Base-by-base conservation (phyloP, 2,113 vertebrate genomes). In the Polypterus senegalus region DNA sequence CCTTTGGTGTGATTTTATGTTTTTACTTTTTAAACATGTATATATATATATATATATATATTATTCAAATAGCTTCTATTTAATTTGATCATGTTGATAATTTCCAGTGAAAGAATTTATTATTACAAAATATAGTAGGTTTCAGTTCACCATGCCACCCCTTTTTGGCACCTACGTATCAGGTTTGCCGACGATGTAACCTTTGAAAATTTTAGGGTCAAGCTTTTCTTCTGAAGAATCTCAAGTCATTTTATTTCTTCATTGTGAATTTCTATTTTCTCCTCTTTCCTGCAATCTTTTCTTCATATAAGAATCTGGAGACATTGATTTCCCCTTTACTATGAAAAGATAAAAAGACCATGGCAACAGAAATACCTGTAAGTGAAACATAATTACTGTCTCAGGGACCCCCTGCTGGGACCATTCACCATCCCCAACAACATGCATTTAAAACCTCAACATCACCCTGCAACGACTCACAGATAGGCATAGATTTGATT, bases 351-450 rank as follows among this genome's bases (percentile, higher is more conserved):
- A 81, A 6, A 51, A 84, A 79, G 81, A 77, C 77, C 74, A 75
- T 74, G 75, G 77, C 78, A 74, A 81, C 77, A 83, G 78, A 81
- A 81, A 83, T 83, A 84, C 84, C 82, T 83, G 80, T 84, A 85
- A 86, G 84, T 82, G 79, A 76, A 74, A 76, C 71, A 82, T 84
- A 85, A 86, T 85, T 82, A 82, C 77, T 68, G 69, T 59, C 67
- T 47, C 52, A 78, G 80, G 73, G 73, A 58, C 77, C 82, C 71
- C 82, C 81, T 63, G 70, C 71, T 61, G 80, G 62, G 77, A 67
- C 73, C 76, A 73, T 82, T 82, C 72, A 76, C 69, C 63, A 49
- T 65, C 66, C 68, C 73, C 68, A 77, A 82, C 79, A 83, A 83
- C 77, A 79, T 69, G 74, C 76, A 78, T 81, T 77, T 77, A 78